Evolutionary conservation across 2,113 vertebrate genomes (phyloP), one percentile per base, ranked within the genome.

Genomic region (Pteruthius melanotis): DNA sequence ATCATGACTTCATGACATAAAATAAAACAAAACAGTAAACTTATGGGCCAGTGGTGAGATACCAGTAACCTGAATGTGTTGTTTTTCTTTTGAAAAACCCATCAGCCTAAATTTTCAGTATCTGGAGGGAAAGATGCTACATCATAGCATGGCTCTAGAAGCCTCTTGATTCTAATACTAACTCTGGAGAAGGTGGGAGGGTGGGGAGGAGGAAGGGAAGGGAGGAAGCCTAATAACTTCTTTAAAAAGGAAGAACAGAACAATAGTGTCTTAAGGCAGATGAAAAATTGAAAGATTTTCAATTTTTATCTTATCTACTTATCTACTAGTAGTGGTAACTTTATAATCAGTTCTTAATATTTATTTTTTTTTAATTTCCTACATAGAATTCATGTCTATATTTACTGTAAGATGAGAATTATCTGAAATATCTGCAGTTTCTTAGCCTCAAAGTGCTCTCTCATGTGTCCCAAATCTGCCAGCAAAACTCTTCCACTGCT

Each of bases 381-480:
- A 27, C 6, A 24, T 12, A 75, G 39, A 83, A 84, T 81, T 64
- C 26, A 56, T 24, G 12, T 45, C 18, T 44, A 4, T 33, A 69
- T 31, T 35, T 63, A n/a, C 12, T 11, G 4, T 56, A 56, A 86
- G 31, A 90, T 61, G n/a, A 45, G 1, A 87, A 57, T 13, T 35
- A n/a, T 39, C 15, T 87, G 35, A 68, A 94, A 79, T 42, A 85
- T 3, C 13, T 83, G n/a, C 52, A 17, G 9, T 42, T 84, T 92
- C 56, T 85, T 64, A 82, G 23, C 21, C n/a, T 78, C 45, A 45
- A 40, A 89, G 12, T 68, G 28, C 65, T 81, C 35, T 91, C 57
- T 91, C 22, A 22, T 33, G n/a, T 69, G 94, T 83, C 81, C 89
- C 70, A 93, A 72, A 94, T 95, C 77, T 95, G 93, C 89, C 89